These are phyloP conservation scores for Monopterus albus DNA, from an alignment of 2,113 vertebrate species.

Conservation along the genomic window DNA sequence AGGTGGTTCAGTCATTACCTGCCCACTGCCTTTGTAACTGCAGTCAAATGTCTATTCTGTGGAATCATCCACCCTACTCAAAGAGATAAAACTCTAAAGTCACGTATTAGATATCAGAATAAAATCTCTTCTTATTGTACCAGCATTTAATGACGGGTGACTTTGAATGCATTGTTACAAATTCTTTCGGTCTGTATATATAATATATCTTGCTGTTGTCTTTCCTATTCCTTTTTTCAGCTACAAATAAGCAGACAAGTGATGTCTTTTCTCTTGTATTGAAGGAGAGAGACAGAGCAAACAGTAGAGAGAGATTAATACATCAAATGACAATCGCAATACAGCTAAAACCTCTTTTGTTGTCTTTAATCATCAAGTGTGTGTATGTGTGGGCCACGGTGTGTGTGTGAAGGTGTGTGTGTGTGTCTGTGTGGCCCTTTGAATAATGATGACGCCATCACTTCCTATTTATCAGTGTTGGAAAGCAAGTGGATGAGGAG, in stretches of 20 bases:
- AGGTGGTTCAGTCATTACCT: constrained; percentile 37
- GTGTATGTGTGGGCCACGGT: constrained; percentile 10
- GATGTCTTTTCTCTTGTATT: constrained; percentile 38
- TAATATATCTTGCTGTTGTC: constrained; percentile 34
- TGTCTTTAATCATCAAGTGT: constrained; percentile 62
- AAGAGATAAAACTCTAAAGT: constrained; percentile 38
- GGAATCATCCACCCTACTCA: constrained; percentile 26
- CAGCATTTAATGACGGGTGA: constrained; percentile 36
- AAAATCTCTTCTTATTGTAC: constrained; percentile 18
- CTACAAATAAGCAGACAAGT: constrained; percentile 15
- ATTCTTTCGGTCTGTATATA: constrained; percentile 50
- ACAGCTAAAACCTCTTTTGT: constrained; percentile 67
- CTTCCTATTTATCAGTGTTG: constrained; percentile 41
- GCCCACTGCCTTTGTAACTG: constrained; percentile 21
- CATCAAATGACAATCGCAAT: constrained; percentile 69
- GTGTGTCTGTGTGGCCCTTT: constrained; percentile 13
- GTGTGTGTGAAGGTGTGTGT: not conserved
- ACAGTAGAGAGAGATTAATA: constrained; percentile 65
- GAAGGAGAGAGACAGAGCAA: constrained; percentile 23
- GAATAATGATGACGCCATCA: constrained; percentile 64
- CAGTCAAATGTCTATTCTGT: constrained; percentile 46
- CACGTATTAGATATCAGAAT: constrained; percentile 27
- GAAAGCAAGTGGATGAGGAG: not conserved
- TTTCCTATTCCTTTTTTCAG: constrained; percentile 26
- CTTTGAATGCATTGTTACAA: constrained; percentile 59